A percentile compares a stretch with the other conserved stretches of the same genome.
phyloP scores from a whole-genome alignment of 2,113 vertebrate genomes.

The Grammomys surdaster region DNA sequence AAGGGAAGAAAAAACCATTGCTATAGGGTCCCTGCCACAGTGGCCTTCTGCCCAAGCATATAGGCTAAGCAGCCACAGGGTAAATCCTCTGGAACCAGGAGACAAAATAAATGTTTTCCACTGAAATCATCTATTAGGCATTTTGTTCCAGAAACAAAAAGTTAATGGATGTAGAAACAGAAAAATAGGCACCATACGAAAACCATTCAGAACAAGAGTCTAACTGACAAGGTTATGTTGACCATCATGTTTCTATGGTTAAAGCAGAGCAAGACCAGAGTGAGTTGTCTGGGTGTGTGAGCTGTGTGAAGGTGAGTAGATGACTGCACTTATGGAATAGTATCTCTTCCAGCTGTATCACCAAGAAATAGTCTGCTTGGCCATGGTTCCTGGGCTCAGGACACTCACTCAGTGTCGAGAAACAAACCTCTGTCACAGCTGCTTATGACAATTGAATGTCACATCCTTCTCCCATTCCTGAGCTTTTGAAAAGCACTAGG shows the following conservation, averaged over 20 bases:
- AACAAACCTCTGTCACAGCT: neutral
- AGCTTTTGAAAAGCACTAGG: neutral
- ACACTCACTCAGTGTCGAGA: neutral
- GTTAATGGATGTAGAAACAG: neutral
- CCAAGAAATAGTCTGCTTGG: neutral
- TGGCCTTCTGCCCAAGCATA: neutral
- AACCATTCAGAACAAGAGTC: neutral
- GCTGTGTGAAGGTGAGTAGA: neutral
- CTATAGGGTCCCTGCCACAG: neutral
- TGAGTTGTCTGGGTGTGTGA: neutral
- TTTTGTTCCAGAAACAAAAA: neutral
- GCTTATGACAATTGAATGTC: too few species aligned
- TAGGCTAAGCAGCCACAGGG: neutral
- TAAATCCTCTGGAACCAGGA: neutral
- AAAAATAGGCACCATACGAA: neutral
- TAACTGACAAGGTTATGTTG: neutral
- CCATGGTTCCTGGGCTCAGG: neutral
- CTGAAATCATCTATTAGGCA: neutral
- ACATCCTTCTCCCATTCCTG: neutral
- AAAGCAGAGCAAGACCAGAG: fast-evolving
- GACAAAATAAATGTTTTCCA: neutral
- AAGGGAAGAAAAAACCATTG: neutral
- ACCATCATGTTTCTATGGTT: neutral
- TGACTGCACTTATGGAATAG: too few species aligned
- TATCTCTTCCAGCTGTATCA: neutral